Evolutionary conservation across 30 jellyfish, hydroid and myxozoan genomes (phyloP).

Genomic region (Cassiopea xamachana): DNA sequence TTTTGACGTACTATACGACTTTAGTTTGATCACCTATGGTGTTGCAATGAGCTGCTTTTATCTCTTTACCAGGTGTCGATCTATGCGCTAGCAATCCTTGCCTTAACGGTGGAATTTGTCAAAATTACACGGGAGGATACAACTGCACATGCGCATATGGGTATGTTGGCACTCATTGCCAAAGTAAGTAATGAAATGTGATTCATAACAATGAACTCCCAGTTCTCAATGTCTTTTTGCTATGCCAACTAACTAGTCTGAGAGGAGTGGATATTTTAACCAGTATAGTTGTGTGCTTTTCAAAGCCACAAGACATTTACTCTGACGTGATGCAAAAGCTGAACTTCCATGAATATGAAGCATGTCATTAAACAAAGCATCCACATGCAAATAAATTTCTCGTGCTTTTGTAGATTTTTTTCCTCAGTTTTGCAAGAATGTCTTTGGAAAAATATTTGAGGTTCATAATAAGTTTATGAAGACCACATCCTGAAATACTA

Average conservation of each 20-base stretch:
- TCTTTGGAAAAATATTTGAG: not conserved
- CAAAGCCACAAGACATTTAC: not conserved
- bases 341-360: not conserved
- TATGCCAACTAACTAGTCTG: not conserved
- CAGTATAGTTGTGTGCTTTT: not conserved
- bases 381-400: not conserved
- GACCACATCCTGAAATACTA: not conserved
- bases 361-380: not conserved
- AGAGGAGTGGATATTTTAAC: not conserved
- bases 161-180: not conserved
- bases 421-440: not conserved
- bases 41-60: not conserved
- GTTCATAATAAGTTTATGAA: not conserved
- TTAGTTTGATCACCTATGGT: not conserved
- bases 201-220: not conserved
- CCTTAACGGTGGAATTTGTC: not conserved
- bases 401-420: too few species aligned
- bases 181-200: not conserved
- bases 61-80: not conserved
- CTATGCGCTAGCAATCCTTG: not conserved
- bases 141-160: not conserved
- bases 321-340: not conserved
- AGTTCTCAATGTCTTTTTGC: not conserved
- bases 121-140: not conserved
- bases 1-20: not conserved